Conservation (phyloP, 2,113 vertebrate genomes). For the Anarrhichthys ocellatus region DNA sequence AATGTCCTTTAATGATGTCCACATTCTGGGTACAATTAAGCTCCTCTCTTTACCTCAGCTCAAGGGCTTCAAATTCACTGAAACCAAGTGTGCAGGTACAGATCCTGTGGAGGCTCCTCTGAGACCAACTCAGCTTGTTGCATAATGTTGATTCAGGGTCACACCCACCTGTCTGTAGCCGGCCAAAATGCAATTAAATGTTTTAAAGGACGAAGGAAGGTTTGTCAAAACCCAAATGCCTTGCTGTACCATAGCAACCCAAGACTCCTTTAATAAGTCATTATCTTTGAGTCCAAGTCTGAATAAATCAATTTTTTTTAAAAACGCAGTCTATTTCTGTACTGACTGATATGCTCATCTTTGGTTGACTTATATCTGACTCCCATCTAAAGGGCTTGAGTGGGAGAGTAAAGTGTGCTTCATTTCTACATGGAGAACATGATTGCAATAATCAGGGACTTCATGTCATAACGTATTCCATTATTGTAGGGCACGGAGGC, state of each 20-base stretch:
- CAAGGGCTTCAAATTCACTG: conserved; percentile 41
- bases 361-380: not conserved
- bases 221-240: conserved; percentile 22
- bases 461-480: conserved; percentile 33
- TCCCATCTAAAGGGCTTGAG: conserved; percentile 36
- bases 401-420: conserved; percentile 1
- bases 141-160: conserved; percentile 51
- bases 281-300: not conserved
- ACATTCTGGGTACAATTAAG: conserved; percentile 26
- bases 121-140: conserved; percentile 40
- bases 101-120: conserved; percentile 29
- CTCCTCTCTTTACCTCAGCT: conserved; percentile 42
- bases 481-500: conserved; percentile 20
- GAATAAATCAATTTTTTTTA: not conserved
- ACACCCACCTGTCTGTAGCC: conserved; percentile 46
- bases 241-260: not conserved
- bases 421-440: conserved; percentile 32
- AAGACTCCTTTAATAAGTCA: conserved; percentile 18
- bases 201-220: conserved; percentile 16
- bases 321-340: not conserved
- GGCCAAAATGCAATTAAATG: conserved; percentile 36
- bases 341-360: not conserved
- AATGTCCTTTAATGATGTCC: not conserved
- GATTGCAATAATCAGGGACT: conserved; percentile 39
- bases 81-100: conserved; percentile 20